Base-by-base conservation (phyloP, 1,140 invertebrate species). In the Bombus turneri region DNA sequence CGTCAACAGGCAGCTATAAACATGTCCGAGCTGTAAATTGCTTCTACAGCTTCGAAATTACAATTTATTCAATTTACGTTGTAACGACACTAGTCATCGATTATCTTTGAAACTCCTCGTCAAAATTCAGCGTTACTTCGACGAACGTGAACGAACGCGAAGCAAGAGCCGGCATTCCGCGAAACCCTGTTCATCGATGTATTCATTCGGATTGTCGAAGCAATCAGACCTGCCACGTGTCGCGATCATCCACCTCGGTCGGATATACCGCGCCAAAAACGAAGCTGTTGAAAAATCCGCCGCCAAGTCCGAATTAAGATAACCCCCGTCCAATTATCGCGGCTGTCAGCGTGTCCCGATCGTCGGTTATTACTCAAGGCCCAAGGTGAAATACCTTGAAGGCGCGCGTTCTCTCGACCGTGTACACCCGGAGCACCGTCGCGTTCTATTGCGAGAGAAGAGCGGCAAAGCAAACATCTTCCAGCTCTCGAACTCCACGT, bases 321-420 rank as follows among this genome's bases (percentile, higher is more conserved):
- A 73, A 41, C 37, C 37, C 34, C n/a, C 22, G 53, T 62, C 8
- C 80, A 34, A 68, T 79, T 39, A 66, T 79, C n/a, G 12, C 47
- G 2, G 69, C 34, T 62, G 41, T 66, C 53, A 43, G 31, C 59
- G 31, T 66, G 34, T 43, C 2, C 3, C 13, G 59, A 37, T 47
- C 57, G 18, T 47, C 71, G 43, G n/a, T 88, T 88, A 68, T 88
- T 71, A 76, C 47, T 13, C 31, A 2, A 72, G 72, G 18, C 41
- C 34, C 68, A 68, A 88, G 71, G 62, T 57, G 68, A 74, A 62
- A 64, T 39, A 39, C 37, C 64, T 31, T 5, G 2, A 10, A 37
- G 25, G 59, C 59, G 57, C 22, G 41, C 25, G 28, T 43, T 66
- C 62, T 31, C 41, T 64, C 41, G 53, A 34, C 10, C 43, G 62